Conservation (phyloP, 2,797 vertebrate species). For the Esox masquinongy region DNA sequence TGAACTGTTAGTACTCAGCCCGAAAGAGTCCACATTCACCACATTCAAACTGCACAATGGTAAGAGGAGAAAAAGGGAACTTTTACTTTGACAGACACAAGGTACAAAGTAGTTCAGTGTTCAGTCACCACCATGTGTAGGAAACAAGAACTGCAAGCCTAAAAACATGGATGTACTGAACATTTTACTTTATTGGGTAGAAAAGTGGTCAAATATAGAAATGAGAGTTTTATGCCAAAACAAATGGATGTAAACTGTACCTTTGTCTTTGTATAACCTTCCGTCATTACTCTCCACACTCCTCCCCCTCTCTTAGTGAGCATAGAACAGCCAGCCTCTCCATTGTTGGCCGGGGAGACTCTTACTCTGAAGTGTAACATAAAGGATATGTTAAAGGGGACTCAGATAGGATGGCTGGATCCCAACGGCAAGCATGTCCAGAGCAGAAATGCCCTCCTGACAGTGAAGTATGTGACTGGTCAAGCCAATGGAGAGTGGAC, state of each 20-base stretch:
- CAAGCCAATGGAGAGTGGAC: constrained; percentile 57
- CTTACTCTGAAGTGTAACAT: constrained; percentile 41
- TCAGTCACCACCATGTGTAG: not conserved
- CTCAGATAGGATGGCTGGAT: constrained; percentile 37
- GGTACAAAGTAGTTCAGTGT: not conserved
- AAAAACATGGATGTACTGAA: not conserved
- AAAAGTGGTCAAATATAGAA: too few relatives aligned
- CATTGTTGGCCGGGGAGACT: not conserved
- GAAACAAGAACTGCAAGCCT: not conserved
- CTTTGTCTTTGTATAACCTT: too few relatives aligned
- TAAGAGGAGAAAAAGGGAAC: constrained; percentile 45
- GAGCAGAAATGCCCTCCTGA: fast-evolving
- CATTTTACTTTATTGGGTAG: too few relatives aligned
- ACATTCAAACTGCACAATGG: constrained; percentile 41
- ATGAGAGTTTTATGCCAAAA: too few relatives aligned
- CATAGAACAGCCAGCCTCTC: fast-evolving
- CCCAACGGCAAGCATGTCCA: fast-evolving
- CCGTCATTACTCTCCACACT: not conserved
- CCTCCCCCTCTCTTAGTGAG: constrained; percentile 33
- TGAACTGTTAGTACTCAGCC: not conserved
- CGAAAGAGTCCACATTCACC: fast-evolving
- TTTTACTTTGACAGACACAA: not conserved
- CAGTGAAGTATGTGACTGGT: fast-evolving
- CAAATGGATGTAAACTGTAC: not conserved
- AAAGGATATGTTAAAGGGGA: fast-evolving